These are phyloP conservation scores for Rhinoderma darwinii DNA, from an alignment of 2,113 vertebrate species.

Conservation along the genomic window DNA sequence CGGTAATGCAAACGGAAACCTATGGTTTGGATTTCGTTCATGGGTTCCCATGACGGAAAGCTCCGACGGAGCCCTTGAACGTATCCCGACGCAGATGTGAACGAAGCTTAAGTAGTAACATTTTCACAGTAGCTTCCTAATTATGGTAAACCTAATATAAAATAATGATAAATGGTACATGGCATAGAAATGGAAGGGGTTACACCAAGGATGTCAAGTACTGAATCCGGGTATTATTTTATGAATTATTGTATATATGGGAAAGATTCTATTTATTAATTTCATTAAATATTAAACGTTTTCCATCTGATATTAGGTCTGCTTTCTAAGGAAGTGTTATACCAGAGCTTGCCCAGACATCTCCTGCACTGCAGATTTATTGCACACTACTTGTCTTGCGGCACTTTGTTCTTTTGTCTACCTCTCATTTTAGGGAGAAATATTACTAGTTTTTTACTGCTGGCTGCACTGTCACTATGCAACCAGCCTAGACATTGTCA, in stretches of 20 bases:
- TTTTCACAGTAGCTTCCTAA: no score
- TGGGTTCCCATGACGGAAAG: no score
- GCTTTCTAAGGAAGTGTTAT: not conserved
- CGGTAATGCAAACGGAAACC: no score
- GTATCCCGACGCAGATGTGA: no score
- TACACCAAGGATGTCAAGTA: no score
- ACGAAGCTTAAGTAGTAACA: not conserved
- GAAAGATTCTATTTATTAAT: not conserved
- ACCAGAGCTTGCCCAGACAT: not conserved
- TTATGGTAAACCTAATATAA: no score
- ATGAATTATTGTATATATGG: no score
- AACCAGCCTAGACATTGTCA: not conserved
- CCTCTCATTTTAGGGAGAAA: not conserved
- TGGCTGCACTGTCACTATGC: accelerated
- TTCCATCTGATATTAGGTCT: not conserved
- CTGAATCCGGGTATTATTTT: no score
- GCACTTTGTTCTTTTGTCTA: constrained; percentile 11
- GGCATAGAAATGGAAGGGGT: no score
- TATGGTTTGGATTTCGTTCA: no score
- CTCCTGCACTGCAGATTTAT: not conserved
- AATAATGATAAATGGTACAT: no score
- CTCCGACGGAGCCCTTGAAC: no score
- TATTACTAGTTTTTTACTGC: not conserved
- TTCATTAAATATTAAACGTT: not conserved
- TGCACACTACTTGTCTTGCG: not conserved